These are phyloP conservation scores for Archips xylosteana DNA, from an alignment of 2,888 invertebrate species.

Conservation along the genomic window DNA sequence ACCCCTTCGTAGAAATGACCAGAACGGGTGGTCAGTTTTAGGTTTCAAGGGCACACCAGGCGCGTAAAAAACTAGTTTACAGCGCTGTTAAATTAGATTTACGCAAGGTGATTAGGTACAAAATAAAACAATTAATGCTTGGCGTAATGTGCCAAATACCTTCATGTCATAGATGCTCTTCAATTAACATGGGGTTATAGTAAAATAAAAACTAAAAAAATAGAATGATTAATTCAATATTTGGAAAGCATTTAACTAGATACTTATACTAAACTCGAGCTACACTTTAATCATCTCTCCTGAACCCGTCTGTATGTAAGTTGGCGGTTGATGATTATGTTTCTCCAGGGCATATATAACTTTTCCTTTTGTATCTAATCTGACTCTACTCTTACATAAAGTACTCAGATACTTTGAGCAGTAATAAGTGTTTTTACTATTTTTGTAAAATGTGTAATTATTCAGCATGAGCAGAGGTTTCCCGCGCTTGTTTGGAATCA, in stretches of 20 bases:
- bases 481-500: slow-evolving; percentile 19
- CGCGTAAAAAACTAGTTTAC: too few relatives aligned
- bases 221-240: too few relatives aligned
- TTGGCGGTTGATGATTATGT: slow-evolving; percentile 17
- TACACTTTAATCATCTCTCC: slow-evolving; percentile 2
- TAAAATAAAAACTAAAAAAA: too few relatives aligned
- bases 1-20: too few relatives aligned
- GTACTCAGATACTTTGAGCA: not conserved
- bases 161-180: not conserved
- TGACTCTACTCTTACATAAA: slow-evolving; percentile 3
- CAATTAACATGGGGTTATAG: not conserved
- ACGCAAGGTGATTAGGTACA: too few relatives aligned
- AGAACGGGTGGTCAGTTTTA: too few relatives aligned
- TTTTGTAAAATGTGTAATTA: slow-evolving; percentile 13
- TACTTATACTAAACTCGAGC: not conserved
- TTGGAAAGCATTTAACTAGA: not conserved
- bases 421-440: slow-evolving; percentile 10
- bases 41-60: too few relatives aligned
- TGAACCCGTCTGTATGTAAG: not conserved
- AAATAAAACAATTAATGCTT: too few relatives aligned
- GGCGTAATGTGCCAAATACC: too few relatives aligned
- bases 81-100: too few relatives aligned
- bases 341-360: not conserved
- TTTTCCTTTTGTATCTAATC: not conserved
- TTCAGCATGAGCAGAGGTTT: slow-evolving; percentile 17